Conservation (phyloP, 2,888 invertebrate genomes). For the Nemoura dubitans region DNA sequence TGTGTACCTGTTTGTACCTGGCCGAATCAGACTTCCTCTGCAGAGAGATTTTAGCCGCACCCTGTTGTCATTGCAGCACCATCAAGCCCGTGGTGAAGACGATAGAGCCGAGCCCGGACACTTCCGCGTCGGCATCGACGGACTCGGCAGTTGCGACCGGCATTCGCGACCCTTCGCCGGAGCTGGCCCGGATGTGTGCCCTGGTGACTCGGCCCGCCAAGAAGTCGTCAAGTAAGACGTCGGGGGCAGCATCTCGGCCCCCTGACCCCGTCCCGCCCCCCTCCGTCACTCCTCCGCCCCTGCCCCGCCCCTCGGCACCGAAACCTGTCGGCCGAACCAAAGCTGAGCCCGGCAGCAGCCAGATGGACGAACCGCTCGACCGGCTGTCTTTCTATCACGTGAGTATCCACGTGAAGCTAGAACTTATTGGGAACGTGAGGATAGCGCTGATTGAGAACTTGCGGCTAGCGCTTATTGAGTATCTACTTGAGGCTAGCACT, state of each 20-base stretch:
- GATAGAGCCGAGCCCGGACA: conserved; percentile 52
- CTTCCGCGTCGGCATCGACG: neutral
- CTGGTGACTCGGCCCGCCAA: conserved; percentile 84
- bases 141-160: conserved; percentile 53
- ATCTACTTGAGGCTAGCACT: too few species aligned
- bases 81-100: conserved; percentile 76
- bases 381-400: conserved; percentile 53
- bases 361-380: conserved; percentile 46
- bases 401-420: conserved; percentile 49
- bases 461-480: too few species aligned
- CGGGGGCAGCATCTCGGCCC: neutral
- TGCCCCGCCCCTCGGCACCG: conserved; percentile 46
- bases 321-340: neutral
- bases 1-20: too few species aligned
- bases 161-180: conserved; percentile 79
- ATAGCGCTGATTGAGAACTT: too few species aligned
- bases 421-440: too few species aligned
- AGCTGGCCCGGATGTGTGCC: conserved; percentile 84
- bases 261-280: conserved; percentile 51
- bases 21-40: too few species aligned
- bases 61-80: conserved; percentile 58
- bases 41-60: too few species aligned
- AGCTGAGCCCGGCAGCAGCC: conserved; percentile 25
- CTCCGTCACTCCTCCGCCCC: conserved; percentile 53
- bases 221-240: conserved; percentile 62